phyloP scores from a whole-genome alignment of 1,140 invertebrate genomes.

The Tetramorium alpestre region DNA sequence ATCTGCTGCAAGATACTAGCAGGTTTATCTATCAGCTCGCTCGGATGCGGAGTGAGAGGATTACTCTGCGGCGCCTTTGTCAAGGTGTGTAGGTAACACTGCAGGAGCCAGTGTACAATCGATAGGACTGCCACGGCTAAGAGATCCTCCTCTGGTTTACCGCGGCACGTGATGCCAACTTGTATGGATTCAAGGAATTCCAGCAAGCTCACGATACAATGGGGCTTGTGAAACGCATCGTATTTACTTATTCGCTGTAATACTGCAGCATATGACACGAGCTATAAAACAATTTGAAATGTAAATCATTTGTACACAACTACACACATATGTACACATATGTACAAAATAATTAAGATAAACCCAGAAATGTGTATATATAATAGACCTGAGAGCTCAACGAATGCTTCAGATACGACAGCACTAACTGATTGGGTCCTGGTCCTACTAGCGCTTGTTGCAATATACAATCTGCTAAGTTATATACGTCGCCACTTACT shows the following conservation, averaged over 20 bases:
- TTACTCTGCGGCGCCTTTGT: constrained; percentile 85
- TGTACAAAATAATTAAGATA: neutral
- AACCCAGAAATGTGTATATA: neutral
- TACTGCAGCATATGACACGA: constrained; percentile 96
- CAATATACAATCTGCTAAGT: constrained; percentile 96
- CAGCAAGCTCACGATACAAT: constrained; percentile 94
- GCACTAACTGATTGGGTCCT: constrained; percentile 94
- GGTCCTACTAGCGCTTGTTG: constrained; percentile 97
- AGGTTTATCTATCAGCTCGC: constrained; percentile 90
- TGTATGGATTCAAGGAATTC: constrained; percentile 94
- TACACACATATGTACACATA: no score
- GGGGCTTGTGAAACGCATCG: constrained; percentile 94
- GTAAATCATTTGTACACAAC: neutral
- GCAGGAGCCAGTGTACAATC: constrained; percentile 93
- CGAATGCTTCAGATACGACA: constrained; percentile 97
- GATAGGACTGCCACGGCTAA: constrained; percentile 91
- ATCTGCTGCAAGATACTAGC: constrained; percentile 90
- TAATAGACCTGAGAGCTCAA: constrained; percentile 90
- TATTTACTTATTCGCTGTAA: constrained; percentile 95
- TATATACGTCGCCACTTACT: constrained; percentile 96
- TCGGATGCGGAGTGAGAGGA: constrained; percentile 84
- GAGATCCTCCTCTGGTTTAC: constrained; percentile 93
- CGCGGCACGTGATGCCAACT: constrained; percentile 89
- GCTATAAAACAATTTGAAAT: constrained; percentile 81
- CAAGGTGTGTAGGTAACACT: constrained; percentile 90